These are phyloP conservation scores for Pogonognathellus flavescens DNA, from an alignment of 1,140 invertebrate genomes.

Conservation along the genomic window DNA sequence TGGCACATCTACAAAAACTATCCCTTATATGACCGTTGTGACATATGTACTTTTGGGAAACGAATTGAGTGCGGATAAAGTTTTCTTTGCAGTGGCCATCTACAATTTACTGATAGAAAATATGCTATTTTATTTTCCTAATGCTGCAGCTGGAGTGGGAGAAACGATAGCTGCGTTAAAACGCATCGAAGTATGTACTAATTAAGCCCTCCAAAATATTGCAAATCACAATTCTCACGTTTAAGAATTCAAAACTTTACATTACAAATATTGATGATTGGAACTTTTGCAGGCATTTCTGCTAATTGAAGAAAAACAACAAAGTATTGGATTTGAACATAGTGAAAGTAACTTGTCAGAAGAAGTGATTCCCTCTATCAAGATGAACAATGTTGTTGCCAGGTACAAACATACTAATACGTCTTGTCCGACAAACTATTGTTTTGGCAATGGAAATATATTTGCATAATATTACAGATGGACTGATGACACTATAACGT, in stretches of 20 bases:
- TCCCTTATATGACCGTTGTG: slow-evolving; percentile 81
- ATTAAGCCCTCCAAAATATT: no score
- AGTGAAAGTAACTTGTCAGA: not conserved
- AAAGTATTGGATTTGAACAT: slow-evolving; percentile 1
- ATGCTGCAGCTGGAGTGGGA: slow-evolving; percentile 69
- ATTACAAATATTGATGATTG: not conserved
- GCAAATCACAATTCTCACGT: not conserved
- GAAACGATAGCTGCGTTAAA: slow-evolving; percentile 17
- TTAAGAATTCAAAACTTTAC: not conserved
- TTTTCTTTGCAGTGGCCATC: slow-evolving; percentile 68
- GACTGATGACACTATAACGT: slow-evolving; percentile 4
- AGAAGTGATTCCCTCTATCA: not conserved
- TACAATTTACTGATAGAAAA: slow-evolving; percentile 45
- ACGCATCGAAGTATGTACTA: slow-evolving; percentile 43
- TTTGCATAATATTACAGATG: slow-evolving; percentile 37
- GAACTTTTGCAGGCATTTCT: slow-evolving; percentile 31
- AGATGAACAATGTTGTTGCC: slow-evolving; percentile 55
- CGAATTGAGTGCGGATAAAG: slow-evolving; percentile 79
- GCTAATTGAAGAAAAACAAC: slow-evolving; percentile 52
- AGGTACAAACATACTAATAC: no score
- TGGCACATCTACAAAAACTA: slow-evolving; percentile 73
- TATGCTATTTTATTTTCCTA: slow-evolving; percentile 72
- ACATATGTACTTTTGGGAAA: slow-evolving; percentile 78
- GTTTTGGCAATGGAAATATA: no score
- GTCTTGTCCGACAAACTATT: no score